These are phyloP conservation scores for Eurytoma californica DNA, from an alignment of 2,888 invertebrate species.

Conservation along the genomic window DNA sequence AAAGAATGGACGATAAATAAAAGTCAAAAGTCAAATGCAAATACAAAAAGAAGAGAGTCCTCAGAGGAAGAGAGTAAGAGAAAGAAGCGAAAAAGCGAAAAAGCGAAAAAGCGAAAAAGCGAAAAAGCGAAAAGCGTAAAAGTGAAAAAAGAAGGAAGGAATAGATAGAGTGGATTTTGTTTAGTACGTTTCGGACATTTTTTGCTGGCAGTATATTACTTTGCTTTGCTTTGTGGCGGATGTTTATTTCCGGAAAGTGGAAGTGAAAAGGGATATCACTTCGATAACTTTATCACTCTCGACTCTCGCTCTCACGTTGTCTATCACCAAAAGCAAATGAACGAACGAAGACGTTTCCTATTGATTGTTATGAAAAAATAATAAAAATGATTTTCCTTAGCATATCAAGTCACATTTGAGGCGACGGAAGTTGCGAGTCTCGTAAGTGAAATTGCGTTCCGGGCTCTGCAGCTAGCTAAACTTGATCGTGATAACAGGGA, in stretches of 20 bases:
- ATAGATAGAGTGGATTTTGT: conserved; percentile 9
- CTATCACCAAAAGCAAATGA: conserved; percentile 6
- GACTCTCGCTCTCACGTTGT: conserved; percentile 37
- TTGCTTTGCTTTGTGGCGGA: conserved; percentile 42
- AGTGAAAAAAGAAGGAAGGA: neutral
- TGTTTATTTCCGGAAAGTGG: conserved; percentile 49
- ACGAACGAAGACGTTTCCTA: too few relatives aligned
- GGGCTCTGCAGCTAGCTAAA: conserved; percentile 76
- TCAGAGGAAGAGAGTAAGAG: conserved; percentile 1
- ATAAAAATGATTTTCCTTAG: neutral
- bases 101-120: conserved; percentile 35
- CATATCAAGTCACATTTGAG: conserved; percentile 49
- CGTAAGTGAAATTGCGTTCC: conserved; percentile 61
- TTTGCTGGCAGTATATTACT: conserved; percentile 23
- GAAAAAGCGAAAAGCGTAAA: conserved; percentile 22
- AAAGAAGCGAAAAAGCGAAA: conserved; percentile 13
- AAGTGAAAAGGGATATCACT: conserved; percentile 40
- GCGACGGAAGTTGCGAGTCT: conserved; percentile 56
- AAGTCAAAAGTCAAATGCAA: conserved; percentile 11
- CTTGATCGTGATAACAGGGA: conserved; percentile 80
- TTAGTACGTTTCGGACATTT: conserved; percentile 30
- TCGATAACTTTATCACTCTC: conserved; percentile 46
- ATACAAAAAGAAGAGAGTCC: conserved; percentile 5
- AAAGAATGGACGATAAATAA: conserved; percentile 34
- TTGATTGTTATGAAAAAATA: too few relatives aligned